These are phyloP conservation scores for Limnephilus rhombicus DNA, from an alignment of 2,888 invertebrate genomes.

Conservation along the genomic window DNA sequence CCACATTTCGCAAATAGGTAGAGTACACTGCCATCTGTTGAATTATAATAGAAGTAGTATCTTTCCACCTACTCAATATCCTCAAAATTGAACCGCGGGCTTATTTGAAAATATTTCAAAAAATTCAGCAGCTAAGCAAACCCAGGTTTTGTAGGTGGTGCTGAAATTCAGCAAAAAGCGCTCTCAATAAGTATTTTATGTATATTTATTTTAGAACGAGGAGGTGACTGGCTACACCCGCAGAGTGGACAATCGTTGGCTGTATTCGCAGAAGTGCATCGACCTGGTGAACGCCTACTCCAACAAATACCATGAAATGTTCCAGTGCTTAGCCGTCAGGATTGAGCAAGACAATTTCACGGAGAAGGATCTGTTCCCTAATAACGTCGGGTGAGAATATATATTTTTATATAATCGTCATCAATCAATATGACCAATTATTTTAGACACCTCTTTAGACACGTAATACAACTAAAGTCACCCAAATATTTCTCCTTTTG, in stretches of 20 bases:
- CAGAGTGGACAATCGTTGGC: constrained; percentile 85
- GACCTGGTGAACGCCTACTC: constrained; percentile 85
- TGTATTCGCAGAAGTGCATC: constrained; percentile 87
- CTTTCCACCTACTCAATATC: no score
- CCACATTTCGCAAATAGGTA: no score
- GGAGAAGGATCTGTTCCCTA: constrained; percentile 83
- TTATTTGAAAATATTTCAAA: no score
- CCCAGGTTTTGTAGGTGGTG: no score
- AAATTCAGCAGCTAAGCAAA: no score
- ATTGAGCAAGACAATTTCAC: constrained; percentile 80
- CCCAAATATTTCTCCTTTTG: not conserved
- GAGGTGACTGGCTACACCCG: constrained; percentile 90
- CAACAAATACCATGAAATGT: constrained; percentile 84
- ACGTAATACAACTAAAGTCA: not conserved
- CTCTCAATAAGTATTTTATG: not conserved
- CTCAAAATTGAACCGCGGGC: no score
- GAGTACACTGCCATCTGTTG: no score
- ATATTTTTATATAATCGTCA: not conserved
- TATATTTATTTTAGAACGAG: constrained; percentile 75
- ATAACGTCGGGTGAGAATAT: constrained; percentile 75
- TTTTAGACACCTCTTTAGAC: not conserved
- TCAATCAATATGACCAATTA: not conserved
- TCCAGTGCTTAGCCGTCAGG: constrained; percentile 77
- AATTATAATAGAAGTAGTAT: no score
- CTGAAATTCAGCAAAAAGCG: no score